Conservation (phyloP, 2,113 vertebrate genomes). For the Pedionomus torquatus region DNA sequence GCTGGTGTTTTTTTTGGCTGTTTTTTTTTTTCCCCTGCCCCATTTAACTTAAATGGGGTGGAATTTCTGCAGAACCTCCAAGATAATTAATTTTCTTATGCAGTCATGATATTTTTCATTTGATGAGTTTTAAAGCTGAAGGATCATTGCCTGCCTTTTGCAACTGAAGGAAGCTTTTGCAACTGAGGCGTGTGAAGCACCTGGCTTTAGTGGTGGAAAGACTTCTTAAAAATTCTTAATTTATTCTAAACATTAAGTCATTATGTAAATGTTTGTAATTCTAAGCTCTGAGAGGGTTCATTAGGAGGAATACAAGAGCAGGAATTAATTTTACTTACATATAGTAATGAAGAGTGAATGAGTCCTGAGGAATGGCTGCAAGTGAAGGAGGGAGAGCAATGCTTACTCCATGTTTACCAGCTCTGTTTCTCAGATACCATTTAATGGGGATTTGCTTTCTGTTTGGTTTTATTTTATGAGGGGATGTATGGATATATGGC, state of each 20-base stretch:
- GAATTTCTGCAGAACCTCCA: not conserved
- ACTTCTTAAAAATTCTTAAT: constrained; percentile 9
- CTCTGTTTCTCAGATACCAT: not conserved
- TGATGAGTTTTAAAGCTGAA: not conserved
- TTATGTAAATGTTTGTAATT: constrained; percentile 54
- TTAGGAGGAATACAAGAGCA: constrained; percentile 30
- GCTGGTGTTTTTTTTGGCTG: not conserved
- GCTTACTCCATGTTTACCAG: not conserved
- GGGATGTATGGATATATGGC: not conserved
- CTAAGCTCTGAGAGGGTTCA: constrained; percentile 26
- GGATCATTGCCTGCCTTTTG: not conserved
- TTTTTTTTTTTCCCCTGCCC: accelerated
- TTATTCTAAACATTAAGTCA: constrained; percentile 32
- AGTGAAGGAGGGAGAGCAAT: not conserved
- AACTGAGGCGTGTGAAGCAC: not conserved
- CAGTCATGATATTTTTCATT: not conserved
- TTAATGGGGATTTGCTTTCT: not conserved
- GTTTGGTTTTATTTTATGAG: not conserved
- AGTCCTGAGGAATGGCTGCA: not conserved
- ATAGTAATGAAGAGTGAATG: not conserved
- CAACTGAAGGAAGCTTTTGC: not conserved
- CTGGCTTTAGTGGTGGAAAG: not conserved
- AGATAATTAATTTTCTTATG: not conserved
- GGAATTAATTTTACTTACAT: constrained; percentile 20
- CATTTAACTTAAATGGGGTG: not conserved